Base-by-base conservation (phyloP, 2,888 invertebrate genomes). In the Rhogogaster chlorosoma region DNA sequence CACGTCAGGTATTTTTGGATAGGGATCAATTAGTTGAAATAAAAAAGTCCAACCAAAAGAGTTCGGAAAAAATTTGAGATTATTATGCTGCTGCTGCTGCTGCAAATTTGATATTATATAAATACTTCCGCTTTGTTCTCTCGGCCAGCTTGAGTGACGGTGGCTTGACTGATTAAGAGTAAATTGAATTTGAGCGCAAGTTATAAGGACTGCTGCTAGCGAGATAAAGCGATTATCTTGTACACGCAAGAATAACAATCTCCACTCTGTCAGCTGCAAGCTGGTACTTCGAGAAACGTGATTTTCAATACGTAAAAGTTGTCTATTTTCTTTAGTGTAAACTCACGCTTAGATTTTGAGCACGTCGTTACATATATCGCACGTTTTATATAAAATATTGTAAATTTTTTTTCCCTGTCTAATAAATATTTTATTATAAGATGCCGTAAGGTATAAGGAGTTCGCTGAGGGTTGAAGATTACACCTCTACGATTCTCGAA, bases 111-210 rank as follows among this genome's bases (percentile, higher is more conserved):
- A 71, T 38, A 4, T 9, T 3, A n/a, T 3, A n/a, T 1, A 2
- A 38, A 38, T 71, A 71, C 15, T 38, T n/a, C 10, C 70, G 45
- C 45, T 45, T 45, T 38, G 26, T 9, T 26, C 22, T 36, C 7
- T 29, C 9, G 32, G 3, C 15, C 32, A 2, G 29, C 49, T 45
- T 49, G 6, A 49, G 18, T 32, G 26, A 53, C 77, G 45, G 45
- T 77, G 53, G 45, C 53, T 42, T 49, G 77, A 53, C 49, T 77
- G 77, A 77, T 77, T 77, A 38, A 53, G 49, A 49, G 32, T 53
- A 77, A 29, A 49, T 77, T 77, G 49, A 53, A 49, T 53, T 53
- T 15, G 77, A 77, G 53, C 32, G 49, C 18, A 53, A 77, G 77
- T 77, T n/a, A n/a, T n/a, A 29, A 53, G 49, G 32, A 53, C 26